phyloP scores from a whole-genome alignment of 2,888 invertebrate species.

The Coleophora flavipennella region DNA sequence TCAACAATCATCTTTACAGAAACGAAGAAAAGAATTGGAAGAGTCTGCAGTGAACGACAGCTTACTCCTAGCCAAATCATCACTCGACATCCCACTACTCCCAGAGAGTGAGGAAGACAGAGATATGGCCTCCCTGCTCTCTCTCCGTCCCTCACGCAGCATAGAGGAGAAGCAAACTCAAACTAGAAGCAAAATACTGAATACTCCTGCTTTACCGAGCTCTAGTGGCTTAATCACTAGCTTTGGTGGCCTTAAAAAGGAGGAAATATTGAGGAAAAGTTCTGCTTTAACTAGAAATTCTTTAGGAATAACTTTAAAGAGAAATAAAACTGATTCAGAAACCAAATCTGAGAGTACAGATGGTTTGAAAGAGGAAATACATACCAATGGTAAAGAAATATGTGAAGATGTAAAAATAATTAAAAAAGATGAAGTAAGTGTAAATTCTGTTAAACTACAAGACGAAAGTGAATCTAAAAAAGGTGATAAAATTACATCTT shows the following conservation, averaged over 20 bases:
- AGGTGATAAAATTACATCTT: slow-evolving; percentile 21
- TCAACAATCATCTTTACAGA: slow-evolving; percentile 26
- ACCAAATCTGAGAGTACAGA: background rate
- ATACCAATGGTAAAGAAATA: background rate
- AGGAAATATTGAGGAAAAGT: slow-evolving; percentile 61
- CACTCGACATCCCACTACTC: slow-evolving; percentile 83
- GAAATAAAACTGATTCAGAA: slow-evolving; percentile 19
- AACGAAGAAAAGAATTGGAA: slow-evolving; percentile 83
- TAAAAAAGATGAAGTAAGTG: background rate
- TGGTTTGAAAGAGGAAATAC: background rate
- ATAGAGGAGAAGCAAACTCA: slow-evolving; percentile 71
- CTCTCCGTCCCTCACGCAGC: slow-evolving; percentile 75
- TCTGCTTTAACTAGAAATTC: slow-evolving; percentile 38
- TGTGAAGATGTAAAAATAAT: background rate
- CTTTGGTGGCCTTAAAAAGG: slow-evolving; percentile 71
- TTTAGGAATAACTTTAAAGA: slow-evolving; percentile 54
- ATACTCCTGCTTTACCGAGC: slow-evolving; percentile 70
- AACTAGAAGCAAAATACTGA: slow-evolving; percentile 63
- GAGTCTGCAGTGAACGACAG: slow-evolving; percentile 78
- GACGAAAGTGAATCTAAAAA: background rate
- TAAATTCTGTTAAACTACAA: background rate
- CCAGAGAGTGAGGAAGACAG: slow-evolving; percentile 87
- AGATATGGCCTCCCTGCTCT: slow-evolving; percentile 83
- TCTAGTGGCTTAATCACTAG: slow-evolving; percentile 58
- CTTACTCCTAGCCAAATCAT: slow-evolving; percentile 80